phyloP scores from a whole-genome alignment of 2,888 invertebrate genomes.

The Phyllotreta cruciferae region DNA sequence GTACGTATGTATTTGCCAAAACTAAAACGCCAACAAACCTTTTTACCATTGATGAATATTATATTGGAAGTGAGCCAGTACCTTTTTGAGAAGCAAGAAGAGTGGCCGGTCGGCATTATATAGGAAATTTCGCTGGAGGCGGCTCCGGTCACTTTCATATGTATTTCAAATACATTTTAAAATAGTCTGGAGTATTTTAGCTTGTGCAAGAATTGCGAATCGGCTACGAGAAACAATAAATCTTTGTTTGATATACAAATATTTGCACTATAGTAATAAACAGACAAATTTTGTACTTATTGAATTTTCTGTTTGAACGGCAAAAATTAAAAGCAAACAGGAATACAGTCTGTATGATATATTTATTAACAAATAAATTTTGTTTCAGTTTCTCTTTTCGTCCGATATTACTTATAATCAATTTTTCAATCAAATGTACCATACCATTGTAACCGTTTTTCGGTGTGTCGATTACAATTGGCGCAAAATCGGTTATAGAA shows the following conservation, averaged over 20 bases:
- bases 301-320: slow-evolving; percentile 34
- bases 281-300: slow-evolving; percentile 33
- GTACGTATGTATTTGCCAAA: slow-evolving; percentile 1
- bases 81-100: slow-evolving; percentile 45
- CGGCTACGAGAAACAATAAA: slow-evolving; percentile 35
- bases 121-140: slow-evolving; percentile 50
- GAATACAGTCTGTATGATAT: background rate
- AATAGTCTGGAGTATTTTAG: slow-evolving; percentile 37
- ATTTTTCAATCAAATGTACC: too few relatives aligned
- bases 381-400: too few relatives aligned
- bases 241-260: slow-evolving; percentile 35
- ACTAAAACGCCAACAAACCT: slow-evolving; percentile 43
- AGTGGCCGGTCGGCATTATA: slow-evolving; percentile 51
- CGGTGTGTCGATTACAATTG: too few relatives aligned
- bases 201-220: slow-evolving; percentile 24
- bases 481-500: too few relatives aligned
- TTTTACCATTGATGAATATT: slow-evolving; percentile 57
- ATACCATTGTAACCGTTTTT: too few relatives aligned
- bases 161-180: slow-evolving; percentile 55
- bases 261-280: slow-evolving; percentile 33
- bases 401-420: too few relatives aligned
- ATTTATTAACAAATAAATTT: too few relatives aligned
- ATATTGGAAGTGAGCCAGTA: slow-evolving; percentile 49
- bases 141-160: slow-evolving; percentile 52
- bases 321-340: slow-evolving; percentile 27